These are phyloP conservation scores for Knipowitschia caucasica DNA, from an alignment of 2,797 vertebrate genomes.

Conservation along the genomic window DNA sequence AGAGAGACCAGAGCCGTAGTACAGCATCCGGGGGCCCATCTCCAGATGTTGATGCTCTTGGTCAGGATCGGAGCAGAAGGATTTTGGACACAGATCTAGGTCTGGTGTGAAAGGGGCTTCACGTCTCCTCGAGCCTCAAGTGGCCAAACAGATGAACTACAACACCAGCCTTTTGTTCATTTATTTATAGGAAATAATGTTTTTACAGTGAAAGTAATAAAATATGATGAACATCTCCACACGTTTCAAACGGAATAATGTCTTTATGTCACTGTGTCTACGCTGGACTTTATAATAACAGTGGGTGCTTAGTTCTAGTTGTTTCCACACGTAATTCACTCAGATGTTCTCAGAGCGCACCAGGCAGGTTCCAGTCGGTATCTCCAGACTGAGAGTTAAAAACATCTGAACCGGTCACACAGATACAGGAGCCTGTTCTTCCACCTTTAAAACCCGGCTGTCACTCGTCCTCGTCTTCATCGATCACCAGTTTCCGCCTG, in stretches of 20 bases:
- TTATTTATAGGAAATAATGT: conserved; percentile 20
- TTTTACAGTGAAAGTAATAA: conserved; percentile 11
- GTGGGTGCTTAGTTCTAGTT: too few relatives aligned
- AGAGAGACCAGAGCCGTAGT: too few relatives aligned
- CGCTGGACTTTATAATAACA: too few relatives aligned
- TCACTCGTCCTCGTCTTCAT: conserved; percentile 75
- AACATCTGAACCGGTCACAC: too few relatives aligned
- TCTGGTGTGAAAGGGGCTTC: neutral
- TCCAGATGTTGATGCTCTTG: too few relatives aligned
- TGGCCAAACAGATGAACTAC: conserved; percentile 30
- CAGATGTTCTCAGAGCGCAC: too few relatives aligned
- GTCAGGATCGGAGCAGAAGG: too few relatives aligned
- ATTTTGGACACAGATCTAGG: neutral
- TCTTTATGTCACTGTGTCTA: neutral
- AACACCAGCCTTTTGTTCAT: conserved; percentile 11
- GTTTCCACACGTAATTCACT: too few relatives aligned
- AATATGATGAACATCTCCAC: neutral
- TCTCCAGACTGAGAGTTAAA: too few relatives aligned
- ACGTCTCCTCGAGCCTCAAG: conserved; percentile 36
- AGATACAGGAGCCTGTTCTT: too few relatives aligned
- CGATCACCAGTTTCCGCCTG: conserved; percentile 66
- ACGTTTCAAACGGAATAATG: neutral
- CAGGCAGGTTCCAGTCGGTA: too few relatives aligned
- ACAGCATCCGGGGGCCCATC: too few relatives aligned
- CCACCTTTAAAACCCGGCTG: conserved; percentile 35